phyloP scores from a whole-genome alignment of 2,888 invertebrate genomes.

The Alcis repandata region DNA sequence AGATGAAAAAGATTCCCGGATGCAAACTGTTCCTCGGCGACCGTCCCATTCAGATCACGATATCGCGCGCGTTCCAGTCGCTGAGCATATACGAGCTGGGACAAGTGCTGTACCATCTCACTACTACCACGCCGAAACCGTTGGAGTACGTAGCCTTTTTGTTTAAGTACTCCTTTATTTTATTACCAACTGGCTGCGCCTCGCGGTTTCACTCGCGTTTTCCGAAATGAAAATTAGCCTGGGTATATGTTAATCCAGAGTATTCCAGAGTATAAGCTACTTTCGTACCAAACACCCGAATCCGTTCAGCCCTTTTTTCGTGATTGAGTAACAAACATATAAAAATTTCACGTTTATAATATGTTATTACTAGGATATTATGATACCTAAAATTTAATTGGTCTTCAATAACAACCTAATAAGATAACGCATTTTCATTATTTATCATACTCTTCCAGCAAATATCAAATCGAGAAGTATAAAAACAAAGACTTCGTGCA shows the following conservation, averaged over 20 bases:
- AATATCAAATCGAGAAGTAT: slow-evolving; percentile 73
- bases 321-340: too few species aligned
- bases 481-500: slow-evolving; percentile 80
- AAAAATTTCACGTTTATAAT: too few species aligned
- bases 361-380: too few species aligned
- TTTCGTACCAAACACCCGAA: too few species aligned
- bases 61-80: slow-evolving; percentile 80
- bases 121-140: slow-evolving; percentile 74
- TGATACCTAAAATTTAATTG: too few species aligned
- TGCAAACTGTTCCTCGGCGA: slow-evolving; percentile 82
- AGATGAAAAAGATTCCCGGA: slow-evolving; percentile 83
- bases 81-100: slow-evolving; percentile 76
- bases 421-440: neutral
- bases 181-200: neutral
- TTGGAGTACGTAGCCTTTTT: slow-evolving; percentile 66
- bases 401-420: too few species aligned
- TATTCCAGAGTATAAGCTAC: too few species aligned
- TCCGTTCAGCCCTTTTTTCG: too few species aligned
- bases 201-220: neutral
- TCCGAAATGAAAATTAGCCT: neutral
- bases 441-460: slow-evolving; percentile 58
- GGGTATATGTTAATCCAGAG: too few species aligned
- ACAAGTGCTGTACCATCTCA: slow-evolving; percentile 80
- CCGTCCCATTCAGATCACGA: slow-evolving; percentile 80
- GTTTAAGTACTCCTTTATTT: slow-evolving; percentile 9